Conservation (phyloP, 2,888 invertebrate species). For the Coecobrya sp. region DNA sequence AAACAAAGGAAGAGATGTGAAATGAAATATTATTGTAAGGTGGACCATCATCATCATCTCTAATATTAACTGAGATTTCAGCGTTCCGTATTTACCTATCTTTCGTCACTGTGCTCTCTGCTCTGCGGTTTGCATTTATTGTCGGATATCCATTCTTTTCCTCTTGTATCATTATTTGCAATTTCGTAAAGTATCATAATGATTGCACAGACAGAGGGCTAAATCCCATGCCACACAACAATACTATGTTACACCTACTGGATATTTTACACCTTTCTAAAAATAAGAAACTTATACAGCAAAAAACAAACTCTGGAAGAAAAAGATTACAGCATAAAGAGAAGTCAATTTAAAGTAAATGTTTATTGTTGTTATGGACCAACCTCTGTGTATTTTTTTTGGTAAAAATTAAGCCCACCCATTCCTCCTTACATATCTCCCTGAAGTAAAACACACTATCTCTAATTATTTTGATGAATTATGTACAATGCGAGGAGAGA, state of each 20-base stretch:
- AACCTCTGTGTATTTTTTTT: not conserved
- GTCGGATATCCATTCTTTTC: slow-evolving; percentile 43
- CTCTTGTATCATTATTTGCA: not conserved
- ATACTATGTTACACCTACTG: not conserved
- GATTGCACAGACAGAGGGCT: not conserved
- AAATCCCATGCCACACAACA: slow-evolving; percentile 9
- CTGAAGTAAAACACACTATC: not conserved
- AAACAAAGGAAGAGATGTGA: slow-evolving; percentile 53
- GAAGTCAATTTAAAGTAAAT: not conserved
- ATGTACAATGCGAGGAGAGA: not conserved
- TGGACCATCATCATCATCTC: not conserved
- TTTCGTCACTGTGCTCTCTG: not conserved
- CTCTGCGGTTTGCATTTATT: not conserved
- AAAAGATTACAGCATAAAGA: not conserved
- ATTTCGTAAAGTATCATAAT: not conserved
- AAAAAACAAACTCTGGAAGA: slow-evolving; percentile 8
- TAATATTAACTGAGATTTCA: not conserved
- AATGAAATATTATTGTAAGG: not conserved
- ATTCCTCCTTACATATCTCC: slow-evolving; percentile 1
- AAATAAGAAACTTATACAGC: not conserved
- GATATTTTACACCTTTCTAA: slow-evolving; percentile 21
- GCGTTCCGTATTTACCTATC: slow-evolving; percentile 23
- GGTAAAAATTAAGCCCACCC: slow-evolving; percentile 6
- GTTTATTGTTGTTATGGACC: not conserved
- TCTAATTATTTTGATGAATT: not conserved